Percentiles rank a stretch among this genome's conserved stretches.
Evolutionary conservation across 2,888 invertebrate genomes (phyloP).

Genomic region (Diploptera punctata): DNA sequence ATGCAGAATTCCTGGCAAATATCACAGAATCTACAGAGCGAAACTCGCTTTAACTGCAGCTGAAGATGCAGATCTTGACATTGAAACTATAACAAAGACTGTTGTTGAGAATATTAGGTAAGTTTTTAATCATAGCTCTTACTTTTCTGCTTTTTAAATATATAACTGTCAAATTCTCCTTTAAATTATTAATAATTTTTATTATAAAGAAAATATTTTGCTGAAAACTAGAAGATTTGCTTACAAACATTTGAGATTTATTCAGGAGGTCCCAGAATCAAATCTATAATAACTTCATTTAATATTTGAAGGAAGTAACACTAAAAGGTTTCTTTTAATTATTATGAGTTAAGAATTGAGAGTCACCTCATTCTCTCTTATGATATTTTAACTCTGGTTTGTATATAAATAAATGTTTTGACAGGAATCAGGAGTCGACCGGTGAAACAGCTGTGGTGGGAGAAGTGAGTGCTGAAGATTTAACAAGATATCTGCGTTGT

Average conservation of each 20-base stretch:
- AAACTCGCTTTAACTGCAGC: slow-evolving; percentile 73
- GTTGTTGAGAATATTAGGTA: slow-evolving; percentile 78
- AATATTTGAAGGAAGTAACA: no score
- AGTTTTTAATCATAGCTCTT: no score
- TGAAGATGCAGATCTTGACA: slow-evolving; percentile 76
- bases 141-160: background rate
- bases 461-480: slow-evolving; percentile 68
- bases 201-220: background rate
- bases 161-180: background rate
- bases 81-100: slow-evolving; percentile 82
- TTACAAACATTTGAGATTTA: no score
- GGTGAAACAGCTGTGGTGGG: slow-evolving; percentile 46
- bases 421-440: slow-evolving; percentile 44
- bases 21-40: slow-evolving; percentile 68
- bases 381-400: no score
- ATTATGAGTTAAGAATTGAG: no score
- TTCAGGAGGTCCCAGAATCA: no score
- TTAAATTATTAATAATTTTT: no score
- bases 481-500: slow-evolving; percentile 77
- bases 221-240: background rate
- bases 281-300: background rate
- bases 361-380: no score
- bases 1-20: slow-evolving; percentile 67
- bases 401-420: no score
- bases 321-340: no score